These are phyloP conservation scores for Hypanus sabinus DNA, from an alignment of 2,113 vertebrate species.

Conservation along the genomic window DNA sequence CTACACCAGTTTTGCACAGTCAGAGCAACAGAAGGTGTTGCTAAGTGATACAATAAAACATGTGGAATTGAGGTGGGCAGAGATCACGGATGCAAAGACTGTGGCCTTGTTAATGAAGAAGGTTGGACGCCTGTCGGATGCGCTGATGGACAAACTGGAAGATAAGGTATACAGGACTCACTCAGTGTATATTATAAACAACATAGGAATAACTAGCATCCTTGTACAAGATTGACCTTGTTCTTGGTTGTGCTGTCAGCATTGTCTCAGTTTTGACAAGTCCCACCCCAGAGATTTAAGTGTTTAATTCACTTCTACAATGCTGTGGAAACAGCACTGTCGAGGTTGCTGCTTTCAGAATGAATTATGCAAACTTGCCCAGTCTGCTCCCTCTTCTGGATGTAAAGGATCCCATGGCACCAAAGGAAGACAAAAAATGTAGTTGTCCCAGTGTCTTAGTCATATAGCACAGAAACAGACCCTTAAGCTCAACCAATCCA, in stretches of 20 bases:
- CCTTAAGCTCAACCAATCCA: no score
- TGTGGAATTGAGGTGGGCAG: slow-evolving; percentile 82
- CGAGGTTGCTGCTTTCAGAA: not conserved
- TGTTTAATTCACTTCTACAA: not conserved
- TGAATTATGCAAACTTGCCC: not conserved
- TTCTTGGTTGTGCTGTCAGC: not conserved
- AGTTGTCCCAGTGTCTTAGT: no score
- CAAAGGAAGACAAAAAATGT: not conserved
- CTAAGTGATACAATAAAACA: slow-evolving; percentile 61
- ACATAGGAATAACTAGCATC: not conserved
- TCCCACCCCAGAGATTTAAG: not conserved
- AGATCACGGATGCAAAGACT: slow-evolving; percentile 60
- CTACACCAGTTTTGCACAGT: not conserved
- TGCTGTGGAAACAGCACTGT: no score
- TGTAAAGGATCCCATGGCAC: not conserved
- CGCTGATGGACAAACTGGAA: slow-evolving; percentile 71
- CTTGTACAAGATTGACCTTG: not conserved
- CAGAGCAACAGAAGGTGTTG: slow-evolving; percentile 45
- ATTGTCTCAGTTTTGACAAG: not conserved
- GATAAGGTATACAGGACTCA: slow-evolving; percentile 73
- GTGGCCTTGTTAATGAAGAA: slow-evolving; percentile 59
- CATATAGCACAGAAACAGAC: no score
- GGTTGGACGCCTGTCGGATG: slow-evolving; percentile 51
- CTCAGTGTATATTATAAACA: not conserved
- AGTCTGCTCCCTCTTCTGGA: not conserved